Evolutionary conservation across 2,888 invertebrate genomes (phyloP).

Genomic region (Meghimatium bilineatum): DNA sequence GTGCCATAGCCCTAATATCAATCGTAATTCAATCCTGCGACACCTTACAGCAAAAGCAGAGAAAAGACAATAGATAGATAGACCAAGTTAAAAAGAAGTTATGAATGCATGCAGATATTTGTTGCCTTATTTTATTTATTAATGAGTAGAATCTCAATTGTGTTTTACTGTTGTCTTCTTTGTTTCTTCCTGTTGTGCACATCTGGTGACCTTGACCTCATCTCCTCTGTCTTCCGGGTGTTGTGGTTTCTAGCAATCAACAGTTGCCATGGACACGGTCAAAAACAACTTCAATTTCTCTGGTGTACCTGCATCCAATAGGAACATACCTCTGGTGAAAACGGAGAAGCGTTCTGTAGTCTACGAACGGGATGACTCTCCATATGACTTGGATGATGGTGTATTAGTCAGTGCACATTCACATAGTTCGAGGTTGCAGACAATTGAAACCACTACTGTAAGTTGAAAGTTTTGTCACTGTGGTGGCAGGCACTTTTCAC

Average conservation of each 20-base stretch:
- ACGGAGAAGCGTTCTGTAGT: conserved; percentile 83
- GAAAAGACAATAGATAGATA: neutral
- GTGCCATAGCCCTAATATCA: too few species aligned
- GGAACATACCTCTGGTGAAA: conserved; percentile 83
- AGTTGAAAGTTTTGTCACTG: conserved; percentile 73
- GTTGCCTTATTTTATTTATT: neutral
- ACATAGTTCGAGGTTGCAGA: conserved; percentile 96
- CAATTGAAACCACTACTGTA: conserved; percentile 98
- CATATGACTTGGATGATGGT: conserved; percentile 79
- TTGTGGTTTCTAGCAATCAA: conserved; percentile 79
- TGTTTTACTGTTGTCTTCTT: neutral
- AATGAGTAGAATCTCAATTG: neutral
- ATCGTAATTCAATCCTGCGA: too few species aligned
- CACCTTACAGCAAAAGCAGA: too few species aligned
- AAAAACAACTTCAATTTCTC: conserved; percentile 80
- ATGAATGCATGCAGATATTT: neutral
- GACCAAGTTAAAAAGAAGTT: neutral
- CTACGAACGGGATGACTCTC: conserved; percentile 78
- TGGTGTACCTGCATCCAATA: conserved; percentile 79
- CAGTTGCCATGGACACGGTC: conserved; percentile 84
- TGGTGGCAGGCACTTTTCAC: neutral
- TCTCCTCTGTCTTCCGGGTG: conserved; percentile 6
- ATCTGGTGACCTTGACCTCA: conserved; percentile 20
- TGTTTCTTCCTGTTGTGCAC: neutral
- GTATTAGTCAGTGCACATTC: conserved; percentile 94